Conservation (phyloP, 1,140 invertebrate species). For the Aphelinus atriplicis region DNA sequence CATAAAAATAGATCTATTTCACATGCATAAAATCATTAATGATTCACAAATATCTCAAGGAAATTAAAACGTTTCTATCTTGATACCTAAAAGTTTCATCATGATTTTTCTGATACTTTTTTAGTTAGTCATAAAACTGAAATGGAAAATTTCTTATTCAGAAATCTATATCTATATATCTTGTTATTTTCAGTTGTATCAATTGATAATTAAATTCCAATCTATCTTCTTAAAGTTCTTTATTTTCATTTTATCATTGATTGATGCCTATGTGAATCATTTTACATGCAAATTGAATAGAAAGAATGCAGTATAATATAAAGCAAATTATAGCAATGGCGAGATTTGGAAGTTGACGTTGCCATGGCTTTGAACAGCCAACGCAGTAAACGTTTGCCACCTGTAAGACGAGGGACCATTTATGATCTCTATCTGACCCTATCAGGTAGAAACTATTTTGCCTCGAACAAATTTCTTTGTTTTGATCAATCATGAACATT, state of each 20-base stretch:
- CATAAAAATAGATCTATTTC: no score
- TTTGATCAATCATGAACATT: constrained; percentile 35
- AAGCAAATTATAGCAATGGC: constrained; percentile 68
- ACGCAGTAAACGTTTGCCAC: constrained; percentile 82
- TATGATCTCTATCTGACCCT: constrained; percentile 87
- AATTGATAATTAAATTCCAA: no score
- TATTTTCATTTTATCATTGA: constrained; percentile 5
- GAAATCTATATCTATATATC: no score
- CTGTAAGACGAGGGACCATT: constrained; percentile 82
- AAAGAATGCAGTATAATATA: constrained; percentile 55
- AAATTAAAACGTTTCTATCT: no score
- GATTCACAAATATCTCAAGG: no score
- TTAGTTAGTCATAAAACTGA: no score
- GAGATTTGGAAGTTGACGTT: constrained; percentile 78
- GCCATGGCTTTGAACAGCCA: constrained; percentile 76
- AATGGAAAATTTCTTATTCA: no score
- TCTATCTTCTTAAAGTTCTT: constrained; percentile 1
- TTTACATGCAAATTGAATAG: not conserved
- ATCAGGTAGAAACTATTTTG: constrained; percentile 76
- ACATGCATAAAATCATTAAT: no score
- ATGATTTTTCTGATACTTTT: no score
- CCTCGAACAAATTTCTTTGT: constrained; percentile 52
- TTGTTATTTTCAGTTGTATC: no score
- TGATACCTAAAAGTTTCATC: no score
- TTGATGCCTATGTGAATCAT: constrained; percentile 31